Evolutionary conservation across 2,113 vertebrate genomes (phyloP), one percentile per base, ranked within the genome.

Genomic region (Willisornis vidua): DNA sequence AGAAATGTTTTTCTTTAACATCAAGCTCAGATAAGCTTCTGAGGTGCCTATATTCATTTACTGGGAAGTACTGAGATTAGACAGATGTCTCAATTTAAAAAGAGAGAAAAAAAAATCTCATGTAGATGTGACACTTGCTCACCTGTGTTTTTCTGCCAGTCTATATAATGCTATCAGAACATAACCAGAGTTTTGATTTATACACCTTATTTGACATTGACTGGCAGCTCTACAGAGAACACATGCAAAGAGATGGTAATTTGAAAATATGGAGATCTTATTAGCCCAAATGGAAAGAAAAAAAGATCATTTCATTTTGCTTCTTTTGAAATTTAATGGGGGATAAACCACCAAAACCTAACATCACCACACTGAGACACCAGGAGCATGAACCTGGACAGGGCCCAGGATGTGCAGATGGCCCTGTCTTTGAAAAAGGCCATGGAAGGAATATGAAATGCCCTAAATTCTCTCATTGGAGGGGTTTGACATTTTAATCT

Each of bases 181-280:
- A 65, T 91, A 97, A 97, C 96, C 89, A 95, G 93, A 96, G 97
- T 98, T 98, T 98, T 97, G 97, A 98, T 96, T 97, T 95, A 95
- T 96, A 93, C 67, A 94, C 90, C 75, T 94, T 55, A 55, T 97
- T 96, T 97, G 97, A 98, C 97, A 0, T 96, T 98, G 97, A 97
- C 96, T 97, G 96, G 97, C 97, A 92, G 97, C 74, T 96, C 89
- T 87, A 94, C 95, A 97, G 97, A 97, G 97, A 98, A 96, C 96
- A 89, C 94, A 95, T 55, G 95, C 93, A 97, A 93, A 97, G 95
- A 97, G 91, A 94, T 74, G 84, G 88, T 87, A 96, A 96, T 95
- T 96, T 94, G 72, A 78, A 95, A 96, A 96, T 72, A 90, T 55
- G 77, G 86, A 94, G 80, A 94, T 80, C 62, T 94, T 96, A 92